phyloP scores from a whole-genome alignment of 2,113 vertebrate genomes.

The Donacobius atricapilla region DNA sequence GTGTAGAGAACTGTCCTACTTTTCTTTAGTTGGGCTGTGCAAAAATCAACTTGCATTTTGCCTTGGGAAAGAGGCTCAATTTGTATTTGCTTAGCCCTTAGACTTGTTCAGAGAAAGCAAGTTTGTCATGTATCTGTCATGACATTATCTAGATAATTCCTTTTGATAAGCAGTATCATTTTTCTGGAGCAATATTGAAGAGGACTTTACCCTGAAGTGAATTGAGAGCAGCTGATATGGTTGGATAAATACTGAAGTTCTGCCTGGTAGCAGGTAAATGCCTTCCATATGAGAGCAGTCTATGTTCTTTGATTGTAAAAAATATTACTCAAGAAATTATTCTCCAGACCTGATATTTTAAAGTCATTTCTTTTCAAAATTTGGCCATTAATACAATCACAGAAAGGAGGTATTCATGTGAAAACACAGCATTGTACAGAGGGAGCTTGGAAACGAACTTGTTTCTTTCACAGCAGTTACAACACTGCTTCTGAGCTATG shows the following conservation, averaged over 20 bases:
- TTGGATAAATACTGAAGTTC: neutral
- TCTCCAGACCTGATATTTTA: neutral
- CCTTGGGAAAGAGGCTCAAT: constrained; percentile 23
- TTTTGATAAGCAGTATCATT: constrained; percentile 54
- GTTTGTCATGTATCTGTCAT: constrained; percentile 50
- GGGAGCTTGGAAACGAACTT: neutral
- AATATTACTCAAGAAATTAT: neutral
- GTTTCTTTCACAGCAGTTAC: neutral
- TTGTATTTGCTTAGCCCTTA: constrained; percentile 50
- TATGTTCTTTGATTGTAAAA: neutral
- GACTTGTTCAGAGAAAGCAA: constrained; percentile 26
- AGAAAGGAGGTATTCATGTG: neutral
- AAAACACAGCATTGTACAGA: neutral
- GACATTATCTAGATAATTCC: constrained; percentile 53
- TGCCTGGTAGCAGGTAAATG: neutral
- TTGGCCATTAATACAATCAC: neutral
- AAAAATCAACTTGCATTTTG: constrained; percentile 36
- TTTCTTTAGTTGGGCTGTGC: constrained; percentile 23
- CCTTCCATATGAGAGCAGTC: neutral
- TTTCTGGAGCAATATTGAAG: constrained; percentile 23
- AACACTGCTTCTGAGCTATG: neutral
- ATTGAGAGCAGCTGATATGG: neutral
- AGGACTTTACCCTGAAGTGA: constrained; percentile 33
- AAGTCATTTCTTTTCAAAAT: neutral
- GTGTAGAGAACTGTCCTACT: neutral